Evolutionary conservation across 2,113 vertebrate genomes (phyloP).

Genomic region (Gymnorhina tibicen): DNA sequence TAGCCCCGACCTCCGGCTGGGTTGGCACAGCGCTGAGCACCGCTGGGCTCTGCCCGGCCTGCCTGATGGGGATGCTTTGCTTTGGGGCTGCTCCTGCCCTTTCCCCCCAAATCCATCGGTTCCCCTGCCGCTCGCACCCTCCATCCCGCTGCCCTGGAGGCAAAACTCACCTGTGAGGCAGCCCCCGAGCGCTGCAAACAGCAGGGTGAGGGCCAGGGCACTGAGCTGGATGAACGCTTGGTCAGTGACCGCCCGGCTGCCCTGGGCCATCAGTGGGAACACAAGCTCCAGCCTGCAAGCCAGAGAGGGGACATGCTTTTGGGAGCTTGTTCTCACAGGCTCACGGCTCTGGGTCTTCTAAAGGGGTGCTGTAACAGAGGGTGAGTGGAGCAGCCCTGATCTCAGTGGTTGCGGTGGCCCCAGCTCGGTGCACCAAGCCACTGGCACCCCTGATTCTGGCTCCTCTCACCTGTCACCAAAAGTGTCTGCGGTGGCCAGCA

Average conservation of each 20-base stretch:
- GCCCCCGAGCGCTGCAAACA: slow-evolving; percentile 78
- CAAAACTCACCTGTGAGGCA: slow-evolving; percentile 78
- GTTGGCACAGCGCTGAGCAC: not conserved
- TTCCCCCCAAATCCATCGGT: rapidly evolving
- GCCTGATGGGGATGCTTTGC: not conserved
- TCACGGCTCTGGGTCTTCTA: rapidly evolving
- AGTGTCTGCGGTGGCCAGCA: slow-evolving; percentile 68
- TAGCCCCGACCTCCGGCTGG: no score
- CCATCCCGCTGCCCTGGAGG: rapidly evolving
- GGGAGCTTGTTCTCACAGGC: not conserved
- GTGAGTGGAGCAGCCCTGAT: not conserved
- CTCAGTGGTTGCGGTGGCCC: not conserved
- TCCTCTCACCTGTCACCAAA: slow-evolving; percentile 81
- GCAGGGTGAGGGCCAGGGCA: slow-evolving; percentile 80
- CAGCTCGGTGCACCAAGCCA: rapidly evolving
- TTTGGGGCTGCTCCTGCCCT: not conserved
- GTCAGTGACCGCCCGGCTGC: not conserved
- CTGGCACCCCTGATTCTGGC: rapidly evolving
- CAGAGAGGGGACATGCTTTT: rapidly evolving
- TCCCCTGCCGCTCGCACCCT: not conserved
- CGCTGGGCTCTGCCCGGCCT: not conserved
- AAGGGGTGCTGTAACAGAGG: not conserved
- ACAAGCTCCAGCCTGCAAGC: slow-evolving; percentile 73
- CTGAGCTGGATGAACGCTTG: slow-evolving; percentile 78
- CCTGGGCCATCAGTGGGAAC: slow-evolving; percentile 70